Evolutionary conservation across 2,888 invertebrate species (phyloP).

Genomic region (Gymnoscelis rufifasciata): DNA sequence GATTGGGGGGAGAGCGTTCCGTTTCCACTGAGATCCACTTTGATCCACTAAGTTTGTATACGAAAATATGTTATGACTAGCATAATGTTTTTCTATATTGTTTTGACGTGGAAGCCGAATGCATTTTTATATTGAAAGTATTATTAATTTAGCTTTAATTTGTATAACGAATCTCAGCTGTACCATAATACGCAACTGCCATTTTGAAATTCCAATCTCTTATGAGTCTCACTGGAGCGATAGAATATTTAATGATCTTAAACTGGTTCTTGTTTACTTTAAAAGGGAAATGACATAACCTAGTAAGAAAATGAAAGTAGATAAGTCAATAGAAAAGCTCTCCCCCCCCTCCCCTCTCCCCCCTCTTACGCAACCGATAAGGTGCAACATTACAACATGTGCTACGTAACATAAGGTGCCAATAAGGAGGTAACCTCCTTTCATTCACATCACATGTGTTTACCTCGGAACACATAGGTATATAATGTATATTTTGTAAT

Average conservation of each 20-base stretch:
- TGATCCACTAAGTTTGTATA: not conserved
- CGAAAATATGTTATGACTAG: conserved; percentile 1
- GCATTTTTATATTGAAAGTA: conserved; percentile 7
- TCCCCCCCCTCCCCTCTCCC: conserved; percentile 7
- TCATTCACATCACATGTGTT: conserved; percentile 18
- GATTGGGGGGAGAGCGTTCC: conserved; percentile 3
- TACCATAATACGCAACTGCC: not conserved
- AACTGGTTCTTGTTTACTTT: not conserved
- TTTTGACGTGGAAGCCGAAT: conserved; percentile 3
- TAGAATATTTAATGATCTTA: too few relatives aligned
- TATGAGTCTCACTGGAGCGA: not conserved
- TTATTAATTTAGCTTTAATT: conserved; percentile 7
- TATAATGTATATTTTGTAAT: not conserved
- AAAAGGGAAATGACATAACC: conserved; percentile 15
- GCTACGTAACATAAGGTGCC: conserved; percentile 18
- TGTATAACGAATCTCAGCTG: not conserved
- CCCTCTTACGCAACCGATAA: conserved; percentile 20
- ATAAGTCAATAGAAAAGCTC: conserved; percentile 11
- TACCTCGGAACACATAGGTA: not conserved
- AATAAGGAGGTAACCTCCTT: conserved; percentile 18
- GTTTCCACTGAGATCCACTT: conserved; percentile 2
- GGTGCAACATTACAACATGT: conserved; percentile 14
- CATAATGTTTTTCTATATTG: conserved; percentile 4
- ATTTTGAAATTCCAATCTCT: not conserved
- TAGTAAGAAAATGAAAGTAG: conserved; percentile 19